phyloP scores from a whole-genome alignment of 1,140 invertebrate species.

The Rhagoletis zephyria region DNA sequence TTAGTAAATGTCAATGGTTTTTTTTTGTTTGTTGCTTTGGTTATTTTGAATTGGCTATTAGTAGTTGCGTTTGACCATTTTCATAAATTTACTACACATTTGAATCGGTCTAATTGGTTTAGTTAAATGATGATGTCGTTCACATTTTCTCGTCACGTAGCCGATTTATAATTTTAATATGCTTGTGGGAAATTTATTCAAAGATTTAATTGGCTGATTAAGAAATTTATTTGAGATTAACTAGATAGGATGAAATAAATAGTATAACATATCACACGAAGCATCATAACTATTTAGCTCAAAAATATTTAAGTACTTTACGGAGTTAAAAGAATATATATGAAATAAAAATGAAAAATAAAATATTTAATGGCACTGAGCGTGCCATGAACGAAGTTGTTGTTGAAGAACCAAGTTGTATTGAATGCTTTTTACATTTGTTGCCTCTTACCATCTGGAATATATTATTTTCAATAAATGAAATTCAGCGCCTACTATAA shows the following conservation, averaged over 20 bases:
- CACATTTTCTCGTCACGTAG: neutral
- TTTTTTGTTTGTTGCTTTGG: neutral
- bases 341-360: too few relatives aligned
- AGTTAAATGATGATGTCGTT: constrained; percentile 16
- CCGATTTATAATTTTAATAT: neutral
- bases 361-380: too few relatives aligned
- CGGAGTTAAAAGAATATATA: neutral
- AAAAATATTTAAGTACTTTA: neutral
- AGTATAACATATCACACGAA: too few relatives aligned
- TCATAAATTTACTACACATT: constrained; percentile 19
- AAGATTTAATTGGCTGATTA: neutral
- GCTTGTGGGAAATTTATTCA: neutral
- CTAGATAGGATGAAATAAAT: too few relatives aligned
- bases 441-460: too few relatives aligned
- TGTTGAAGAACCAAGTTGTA: too few relatives aligned
- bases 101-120: constrained; percentile 24
- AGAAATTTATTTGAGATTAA: too few relatives aligned
- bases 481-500: too few relatives aligned
- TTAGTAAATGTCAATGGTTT: neutral
- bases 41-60: constrained; percentile 30
- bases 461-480: too few relatives aligned
- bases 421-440: too few relatives aligned
- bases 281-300: neutral
- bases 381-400: too few relatives aligned
- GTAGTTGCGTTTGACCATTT: constrained; percentile 14